Conservation (phyloP, 2,113 vertebrate species). For the Lates calcarifer region DNA sequence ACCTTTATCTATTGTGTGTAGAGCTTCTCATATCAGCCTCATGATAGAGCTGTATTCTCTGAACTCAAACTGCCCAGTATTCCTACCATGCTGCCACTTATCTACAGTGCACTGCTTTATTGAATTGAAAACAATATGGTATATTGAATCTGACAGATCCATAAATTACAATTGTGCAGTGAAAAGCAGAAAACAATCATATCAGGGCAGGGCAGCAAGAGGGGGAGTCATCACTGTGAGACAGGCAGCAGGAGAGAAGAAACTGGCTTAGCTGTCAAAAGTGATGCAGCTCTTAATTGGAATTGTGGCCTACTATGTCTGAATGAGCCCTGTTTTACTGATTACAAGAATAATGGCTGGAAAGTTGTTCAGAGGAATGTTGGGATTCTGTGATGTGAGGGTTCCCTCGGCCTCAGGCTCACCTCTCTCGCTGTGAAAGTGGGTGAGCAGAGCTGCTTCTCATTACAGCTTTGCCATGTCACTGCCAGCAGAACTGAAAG, state of each 20-base stretch:
- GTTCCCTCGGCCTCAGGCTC: slow-evolving; percentile 64
- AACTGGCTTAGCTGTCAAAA: slow-evolving; percentile 16
- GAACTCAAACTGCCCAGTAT: neutral
- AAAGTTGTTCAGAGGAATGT: slow-evolving; percentile 31
- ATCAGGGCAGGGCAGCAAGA: slow-evolving; percentile 27
- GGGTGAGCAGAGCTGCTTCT: slow-evolving; percentile 33
- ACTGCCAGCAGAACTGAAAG: slow-evolving; percentile 27
- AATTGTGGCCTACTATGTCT: slow-evolving; percentile 33
- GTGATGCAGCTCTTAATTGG: slow-evolving; percentile 45
- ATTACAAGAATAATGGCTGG: slow-evolving; percentile 42
- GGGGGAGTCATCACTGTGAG: slow-evolving; percentile 2
- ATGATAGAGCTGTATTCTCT: neutral
- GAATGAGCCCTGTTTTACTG: slow-evolving; percentile 50
- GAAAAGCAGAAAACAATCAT: slow-evolving; percentile 50
- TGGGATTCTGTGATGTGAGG: slow-evolving; percentile 53
- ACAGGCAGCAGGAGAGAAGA: slow-evolving; percentile 24
- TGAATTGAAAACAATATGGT: slow-evolving; percentile 50
- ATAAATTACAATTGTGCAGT: slow-evolving; percentile 41
- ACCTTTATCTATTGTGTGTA: neutral
- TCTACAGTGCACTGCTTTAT: slow-evolving; percentile 52
- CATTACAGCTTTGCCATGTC: slow-evolving; percentile 36
- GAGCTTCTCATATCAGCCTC: slow-evolving; percentile 12
- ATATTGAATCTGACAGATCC: slow-evolving; percentile 54
- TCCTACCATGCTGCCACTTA: neutral
- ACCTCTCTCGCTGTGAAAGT: slow-evolving; percentile 51